A percentile compares a stretch with the other conserved stretches of the same genome.
These are phyloP conservation scores for Coelogynopora nodosa DNA, from an alignment of 2,888 invertebrate genomes.

Conservation along the genomic window DNA sequence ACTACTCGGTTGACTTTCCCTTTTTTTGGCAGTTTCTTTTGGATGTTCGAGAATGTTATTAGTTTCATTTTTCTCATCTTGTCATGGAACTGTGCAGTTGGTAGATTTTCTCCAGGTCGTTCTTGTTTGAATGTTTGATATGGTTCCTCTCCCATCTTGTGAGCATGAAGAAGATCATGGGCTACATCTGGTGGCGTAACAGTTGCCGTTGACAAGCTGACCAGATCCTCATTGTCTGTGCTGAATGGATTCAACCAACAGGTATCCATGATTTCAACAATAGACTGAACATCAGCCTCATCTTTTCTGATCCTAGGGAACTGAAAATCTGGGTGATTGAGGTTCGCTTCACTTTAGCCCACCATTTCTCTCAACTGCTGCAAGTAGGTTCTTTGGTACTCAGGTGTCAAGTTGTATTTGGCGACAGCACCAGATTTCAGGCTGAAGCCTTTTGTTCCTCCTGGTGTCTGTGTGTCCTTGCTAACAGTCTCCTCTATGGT, in stretches of 20 bases:
- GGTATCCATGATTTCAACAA: background rate
- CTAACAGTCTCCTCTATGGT: conserved; percentile 45
- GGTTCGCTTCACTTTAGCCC: too few species aligned
- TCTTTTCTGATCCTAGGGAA: background rate
- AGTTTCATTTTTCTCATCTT: background rate
- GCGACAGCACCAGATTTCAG: background rate
- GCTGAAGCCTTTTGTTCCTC: background rate
- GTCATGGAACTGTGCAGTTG: background rate
- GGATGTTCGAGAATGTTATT: background rate
- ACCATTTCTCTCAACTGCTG: too few species aligned
- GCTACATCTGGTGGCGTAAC: background rate
- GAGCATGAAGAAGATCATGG: background rate
- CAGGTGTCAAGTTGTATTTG: background rate
- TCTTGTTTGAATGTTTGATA: background rate
- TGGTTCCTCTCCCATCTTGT: background rate
- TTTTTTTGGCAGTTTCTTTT: background rate
- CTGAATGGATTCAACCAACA: background rate
- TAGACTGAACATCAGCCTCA: background rate
- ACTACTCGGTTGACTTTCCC: background rate
- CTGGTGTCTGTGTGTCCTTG: conserved; percentile 46
- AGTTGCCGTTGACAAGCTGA: background rate
- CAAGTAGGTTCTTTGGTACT: too few species aligned
- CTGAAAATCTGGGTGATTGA: conserved; percentile 14
- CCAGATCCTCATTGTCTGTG: background rate
- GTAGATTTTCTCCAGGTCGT: background rate